Percentiles rank a stretch among this genome's conserved stretches.
Conservation (phyloP, 2,888 invertebrate genomes). For the Sinodicranocentrus sp. region DNA sequence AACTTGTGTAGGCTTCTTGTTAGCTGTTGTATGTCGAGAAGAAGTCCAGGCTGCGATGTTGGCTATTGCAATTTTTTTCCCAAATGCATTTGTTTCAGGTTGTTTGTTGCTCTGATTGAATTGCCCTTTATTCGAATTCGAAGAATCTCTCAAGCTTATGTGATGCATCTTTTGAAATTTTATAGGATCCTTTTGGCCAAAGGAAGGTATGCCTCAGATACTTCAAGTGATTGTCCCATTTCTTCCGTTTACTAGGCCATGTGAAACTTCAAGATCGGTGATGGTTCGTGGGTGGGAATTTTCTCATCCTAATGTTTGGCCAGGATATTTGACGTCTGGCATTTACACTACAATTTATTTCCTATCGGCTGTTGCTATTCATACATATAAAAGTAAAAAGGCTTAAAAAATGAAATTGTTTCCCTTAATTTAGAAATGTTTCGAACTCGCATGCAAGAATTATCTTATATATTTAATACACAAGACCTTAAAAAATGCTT, state of each 20-base stretch:
- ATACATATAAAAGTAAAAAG: no score
- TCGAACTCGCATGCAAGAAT: no score
- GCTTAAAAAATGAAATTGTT: no score
- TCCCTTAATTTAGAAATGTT: no score
- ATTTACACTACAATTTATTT: conserved; percentile 43
- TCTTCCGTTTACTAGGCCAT: conserved; percentile 55
- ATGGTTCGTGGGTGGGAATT: conserved; percentile 39
- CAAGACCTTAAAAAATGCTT: no score
- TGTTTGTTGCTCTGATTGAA: no score
- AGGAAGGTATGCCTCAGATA: conserved; percentile 95
- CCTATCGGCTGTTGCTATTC: no score
- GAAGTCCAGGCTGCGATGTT: conserved; percentile 93
- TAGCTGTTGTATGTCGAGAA: conserved; percentile 93
- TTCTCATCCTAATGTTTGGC: conserved; percentile 54
- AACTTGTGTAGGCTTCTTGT: conserved; percentile 84
- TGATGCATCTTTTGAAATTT: conserved; percentile 29
- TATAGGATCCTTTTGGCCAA: conserved; percentile 95
- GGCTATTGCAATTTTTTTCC: conserved; percentile 65
- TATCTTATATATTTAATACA: no score
- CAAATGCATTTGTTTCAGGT: conserved; percentile 56
- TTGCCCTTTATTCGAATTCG: no score
- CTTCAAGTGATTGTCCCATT: conserved; percentile 14
- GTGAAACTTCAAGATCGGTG: conserved; percentile 43
- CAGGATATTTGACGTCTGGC: conserved; percentile 35
- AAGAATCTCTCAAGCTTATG: neutral